Conservation (phyloP, 2,888 invertebrate genomes). For the Labia minor region DNA sequence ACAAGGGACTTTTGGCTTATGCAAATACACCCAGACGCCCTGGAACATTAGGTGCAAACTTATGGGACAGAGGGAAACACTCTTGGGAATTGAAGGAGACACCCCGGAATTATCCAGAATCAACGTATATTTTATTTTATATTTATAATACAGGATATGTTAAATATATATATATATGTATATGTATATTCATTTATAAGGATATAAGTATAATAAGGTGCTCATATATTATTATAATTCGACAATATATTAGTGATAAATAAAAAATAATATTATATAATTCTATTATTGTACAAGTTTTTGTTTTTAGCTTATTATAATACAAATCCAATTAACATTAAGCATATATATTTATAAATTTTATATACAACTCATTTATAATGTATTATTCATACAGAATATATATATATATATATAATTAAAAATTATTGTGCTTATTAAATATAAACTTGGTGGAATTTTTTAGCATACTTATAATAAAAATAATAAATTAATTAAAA, state of each 20-base stretch:
- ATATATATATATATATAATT: not conserved
- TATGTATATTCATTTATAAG: not conserved
- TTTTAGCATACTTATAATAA: no score
- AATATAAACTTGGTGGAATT: no score
- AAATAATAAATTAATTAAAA: no score
- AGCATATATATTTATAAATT: not conserved
- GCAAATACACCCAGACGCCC: not conserved
- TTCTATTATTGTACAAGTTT: not conserved
- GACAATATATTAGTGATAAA: not conserved
- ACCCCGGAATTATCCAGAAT: not conserved
- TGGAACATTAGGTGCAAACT: slow-evolving; percentile 13
- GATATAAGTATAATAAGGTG: not conserved
- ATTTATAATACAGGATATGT: not conserved
- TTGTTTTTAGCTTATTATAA: not conserved
- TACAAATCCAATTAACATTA: no score
- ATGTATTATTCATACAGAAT: not conserved
- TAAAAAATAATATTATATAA: not conserved
- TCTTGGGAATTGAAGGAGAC: not conserved
- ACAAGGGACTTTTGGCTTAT: not conserved
- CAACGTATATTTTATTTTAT: slow-evolving; percentile 4
- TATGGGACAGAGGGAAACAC: slow-evolving; percentile 5
- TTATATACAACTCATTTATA: no score
- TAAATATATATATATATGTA: not conserved
- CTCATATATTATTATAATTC: not conserved
- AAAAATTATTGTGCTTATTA: no score